A percentile compares a stretch with the other conserved stretches of the same genome.
Conservation (phyloP, 2,888 invertebrate genomes). For the Ormyrus rosae region DNA sequence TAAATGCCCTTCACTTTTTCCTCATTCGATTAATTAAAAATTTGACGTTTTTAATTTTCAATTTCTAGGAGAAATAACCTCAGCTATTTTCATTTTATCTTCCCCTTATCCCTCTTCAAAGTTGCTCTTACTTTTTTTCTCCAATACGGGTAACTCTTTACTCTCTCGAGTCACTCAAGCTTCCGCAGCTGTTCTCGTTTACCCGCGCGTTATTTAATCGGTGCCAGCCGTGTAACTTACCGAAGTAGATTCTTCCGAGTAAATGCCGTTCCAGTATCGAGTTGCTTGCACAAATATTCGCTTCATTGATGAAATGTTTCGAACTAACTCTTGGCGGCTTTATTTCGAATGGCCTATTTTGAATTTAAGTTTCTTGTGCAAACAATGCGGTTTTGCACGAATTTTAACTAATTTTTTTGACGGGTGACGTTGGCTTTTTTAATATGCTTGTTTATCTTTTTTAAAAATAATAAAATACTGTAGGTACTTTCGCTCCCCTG, state of each 20-base stretch:
- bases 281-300: conserved; percentile 42
- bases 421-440: neutral
- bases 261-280: conserved; percentile 41
- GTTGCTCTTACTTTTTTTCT: conserved; percentile 18
- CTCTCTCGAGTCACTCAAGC: conserved; percentile 37
- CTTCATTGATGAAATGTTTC: conserved; percentile 40
- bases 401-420: neutral
- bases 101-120: neutral
- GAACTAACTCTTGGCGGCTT: neutral
- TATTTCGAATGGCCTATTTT: neutral
- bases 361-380: too few species aligned
- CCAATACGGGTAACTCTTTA: conserved; percentile 13
- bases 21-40: neutral
- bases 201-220: conserved; percentile 50
- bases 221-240: conserved; percentile 44
- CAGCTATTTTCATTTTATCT: neutral
- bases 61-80: neutral
- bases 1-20: neutral
- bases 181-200: conserved; percentile 43
- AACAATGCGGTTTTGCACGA: too few species aligned
- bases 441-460: neutral
- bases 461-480: neutral
- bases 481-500: neutral
- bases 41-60: neutral
- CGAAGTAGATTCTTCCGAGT: conserved; percentile 44